Conservation (phyloP, 2,888 invertebrate species). For the Mimumesa dahlbomi region DNA sequence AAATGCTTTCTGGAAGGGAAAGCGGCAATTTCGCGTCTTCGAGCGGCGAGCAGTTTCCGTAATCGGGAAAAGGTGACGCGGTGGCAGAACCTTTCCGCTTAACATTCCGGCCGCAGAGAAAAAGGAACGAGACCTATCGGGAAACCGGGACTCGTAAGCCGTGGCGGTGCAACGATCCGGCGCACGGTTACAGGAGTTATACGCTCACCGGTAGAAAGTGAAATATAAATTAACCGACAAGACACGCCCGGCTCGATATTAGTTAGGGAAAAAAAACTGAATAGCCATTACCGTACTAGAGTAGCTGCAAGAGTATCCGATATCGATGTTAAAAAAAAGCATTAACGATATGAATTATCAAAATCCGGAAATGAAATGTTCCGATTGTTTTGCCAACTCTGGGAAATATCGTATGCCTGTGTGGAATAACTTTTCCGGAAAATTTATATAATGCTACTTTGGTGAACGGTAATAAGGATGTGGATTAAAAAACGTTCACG, state of each 20-base stretch:
- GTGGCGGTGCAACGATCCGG: slow-evolving; percentile 31
- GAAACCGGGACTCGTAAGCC: slow-evolving; percentile 28
- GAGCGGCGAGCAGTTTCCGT: slow-evolving; percentile 43
- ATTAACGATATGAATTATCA: no score
- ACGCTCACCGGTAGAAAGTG: slow-evolving; percentile 69
- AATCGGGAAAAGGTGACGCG: slow-evolving; percentile 58
- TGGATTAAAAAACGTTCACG: no score
- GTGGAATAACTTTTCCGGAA: no score
- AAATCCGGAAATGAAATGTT: no score
- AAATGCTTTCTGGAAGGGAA: slow-evolving; percentile 18
- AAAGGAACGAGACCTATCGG: slow-evolving; percentile 42
- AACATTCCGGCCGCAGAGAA: slow-evolving; percentile 42
- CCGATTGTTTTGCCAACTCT: no score
- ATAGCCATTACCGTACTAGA: no score
- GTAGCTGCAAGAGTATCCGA: no score
- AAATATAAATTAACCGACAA: slow-evolving; percentile 59
- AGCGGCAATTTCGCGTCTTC: slow-evolving; percentile 19
- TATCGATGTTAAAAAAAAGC: no score
- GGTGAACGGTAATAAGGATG: no score
- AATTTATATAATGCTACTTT: no score
- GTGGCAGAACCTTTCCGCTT: slow-evolving; percentile 46
- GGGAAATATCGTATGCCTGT: no score
- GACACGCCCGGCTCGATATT: slow-evolving; percentile 45
- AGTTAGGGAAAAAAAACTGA: slow-evolving; percentile 24
- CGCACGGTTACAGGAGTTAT: slow-evolving; percentile 48